Percentiles rank a stretch among this genome's conserved stretches.
Evolutionary conservation across 2,113 vertebrate species (phyloP).

Genomic region (Pelmatolapia mariae): DNA sequence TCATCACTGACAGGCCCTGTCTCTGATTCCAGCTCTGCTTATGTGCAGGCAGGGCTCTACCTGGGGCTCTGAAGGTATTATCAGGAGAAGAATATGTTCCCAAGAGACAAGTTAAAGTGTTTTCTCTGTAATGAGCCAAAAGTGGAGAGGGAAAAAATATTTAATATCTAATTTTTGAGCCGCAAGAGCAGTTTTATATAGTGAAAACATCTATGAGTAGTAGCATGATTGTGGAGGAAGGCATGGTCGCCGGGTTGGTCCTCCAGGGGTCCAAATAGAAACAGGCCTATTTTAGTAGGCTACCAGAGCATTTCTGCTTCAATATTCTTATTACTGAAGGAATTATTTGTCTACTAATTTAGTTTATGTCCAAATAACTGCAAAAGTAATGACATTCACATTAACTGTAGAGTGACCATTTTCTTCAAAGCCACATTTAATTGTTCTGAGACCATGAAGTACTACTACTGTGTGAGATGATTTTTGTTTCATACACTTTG

Average conservation of each 20-base stretch:
- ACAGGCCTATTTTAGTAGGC: neutral
- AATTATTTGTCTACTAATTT: neutral
- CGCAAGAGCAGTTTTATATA: neutral
- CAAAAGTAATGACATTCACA: neutral
- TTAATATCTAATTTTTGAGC: neutral
- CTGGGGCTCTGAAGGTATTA: constrained; percentile 30
- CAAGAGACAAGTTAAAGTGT: constrained; percentile 24
- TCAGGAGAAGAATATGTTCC: neutral
- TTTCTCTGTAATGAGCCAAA: constrained; percentile 25
- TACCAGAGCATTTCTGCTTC: neutral
- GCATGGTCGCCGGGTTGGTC: neutral
- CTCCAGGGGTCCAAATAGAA: neutral
- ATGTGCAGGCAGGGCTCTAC: constrained; percentile 11
- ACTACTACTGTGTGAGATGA: neutral
- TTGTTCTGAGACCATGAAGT: neutral
- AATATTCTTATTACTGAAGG: neutral
- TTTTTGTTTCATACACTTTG: neutral
- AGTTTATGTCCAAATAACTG: neutral
- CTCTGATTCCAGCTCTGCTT: constrained; percentile 42
- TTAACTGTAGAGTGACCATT: neutral
- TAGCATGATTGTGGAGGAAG: neutral
- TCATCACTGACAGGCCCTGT: constrained; percentile 45
- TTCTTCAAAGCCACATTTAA: neutral
- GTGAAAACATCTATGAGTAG: neutral
- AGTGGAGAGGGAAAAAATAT: neutral